phyloP scores from a whole-genome alignment of 2,797 vertebrate species.

The Amazona ochrocephala region DNA sequence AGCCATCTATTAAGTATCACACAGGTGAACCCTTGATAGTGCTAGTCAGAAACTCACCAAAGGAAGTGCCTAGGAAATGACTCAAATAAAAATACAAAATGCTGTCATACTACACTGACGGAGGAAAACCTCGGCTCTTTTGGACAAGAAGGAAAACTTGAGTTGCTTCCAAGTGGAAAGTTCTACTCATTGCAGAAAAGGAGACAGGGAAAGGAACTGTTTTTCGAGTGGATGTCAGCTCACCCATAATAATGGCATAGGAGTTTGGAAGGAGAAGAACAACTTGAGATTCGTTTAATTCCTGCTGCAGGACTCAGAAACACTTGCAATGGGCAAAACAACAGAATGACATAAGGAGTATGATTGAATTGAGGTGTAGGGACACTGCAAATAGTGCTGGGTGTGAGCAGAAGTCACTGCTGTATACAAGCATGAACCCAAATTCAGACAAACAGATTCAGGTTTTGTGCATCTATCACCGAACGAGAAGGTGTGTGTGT shows the following conservation, averaged over 20 bases:
- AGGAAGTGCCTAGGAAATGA: slow-evolving; percentile 52
- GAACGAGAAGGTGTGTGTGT: background rate
- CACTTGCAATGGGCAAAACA: background rate
- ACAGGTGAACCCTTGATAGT: background rate
- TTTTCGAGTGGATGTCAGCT: background rate
- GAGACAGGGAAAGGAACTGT: background rate
- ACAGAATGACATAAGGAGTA: background rate
- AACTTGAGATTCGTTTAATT: background rate
- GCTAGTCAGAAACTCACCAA: background rate
- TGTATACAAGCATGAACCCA: background rate
- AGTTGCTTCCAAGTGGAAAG: slow-evolving; percentile 1
- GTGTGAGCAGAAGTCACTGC: background rate
- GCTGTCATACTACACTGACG: background rate
- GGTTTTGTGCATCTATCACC: background rate
- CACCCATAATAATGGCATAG: background rate
- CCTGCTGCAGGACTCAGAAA: background rate
- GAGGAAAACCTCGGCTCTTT: background rate
- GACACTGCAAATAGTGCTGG: background rate
- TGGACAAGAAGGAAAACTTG: background rate
- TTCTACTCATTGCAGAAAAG: background rate
- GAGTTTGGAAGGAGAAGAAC: background rate
- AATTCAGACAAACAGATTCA: background rate
- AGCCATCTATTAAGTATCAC: background rate
- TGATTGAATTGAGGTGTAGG: background rate
- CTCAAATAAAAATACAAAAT: slow-evolving; percentile 25